Evolutionary conservation across 2,113 vertebrate species (phyloP).

Genomic region (Tenebrosternarchus preto): DNA sequence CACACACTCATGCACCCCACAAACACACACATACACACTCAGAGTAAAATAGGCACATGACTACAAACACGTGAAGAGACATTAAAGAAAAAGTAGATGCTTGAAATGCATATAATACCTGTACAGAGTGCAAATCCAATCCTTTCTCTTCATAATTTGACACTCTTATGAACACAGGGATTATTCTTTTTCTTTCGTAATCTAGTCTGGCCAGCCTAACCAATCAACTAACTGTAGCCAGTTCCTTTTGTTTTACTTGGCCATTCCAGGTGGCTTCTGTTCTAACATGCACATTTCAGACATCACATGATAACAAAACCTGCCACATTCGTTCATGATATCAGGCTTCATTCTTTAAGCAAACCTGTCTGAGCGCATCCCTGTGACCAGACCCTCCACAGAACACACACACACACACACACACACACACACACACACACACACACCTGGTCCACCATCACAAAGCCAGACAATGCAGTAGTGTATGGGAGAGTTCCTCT

Average conservation of each 20-base stretch:
- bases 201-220: neutral
- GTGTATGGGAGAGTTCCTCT: slow-evolving; percentile 29
- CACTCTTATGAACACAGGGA: too few species aligned
- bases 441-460: slow-evolving; percentile 1
- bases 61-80: neutral
- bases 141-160: too few species aligned
- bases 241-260: neutral
- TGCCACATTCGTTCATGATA: neutral
- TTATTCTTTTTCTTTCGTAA: too few species aligned
- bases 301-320: neutral
- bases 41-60: neutral
- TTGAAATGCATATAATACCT: too few species aligned
- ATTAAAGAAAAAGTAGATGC: neutral
- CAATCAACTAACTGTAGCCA: neutral
- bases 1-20: slow-evolving; percentile 45
- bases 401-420: slow-evolving; percentile 21
- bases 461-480: slow-evolving; percentile 20
- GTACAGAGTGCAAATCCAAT: too few species aligned
- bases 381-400: slow-evolving; percentile 15
- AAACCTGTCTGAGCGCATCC: slow-evolving; percentile 48
- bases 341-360: slow-evolving; percentile 10
- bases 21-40: slow-evolving; percentile 34
- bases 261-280: neutral
- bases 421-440: slow-evolving; percentile 9
- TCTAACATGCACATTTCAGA: slow-evolving; percentile 18